phyloP scores from a whole-genome alignment of 2,113 vertebrate genomes.

The Misgurnus mizolepis region DNA sequence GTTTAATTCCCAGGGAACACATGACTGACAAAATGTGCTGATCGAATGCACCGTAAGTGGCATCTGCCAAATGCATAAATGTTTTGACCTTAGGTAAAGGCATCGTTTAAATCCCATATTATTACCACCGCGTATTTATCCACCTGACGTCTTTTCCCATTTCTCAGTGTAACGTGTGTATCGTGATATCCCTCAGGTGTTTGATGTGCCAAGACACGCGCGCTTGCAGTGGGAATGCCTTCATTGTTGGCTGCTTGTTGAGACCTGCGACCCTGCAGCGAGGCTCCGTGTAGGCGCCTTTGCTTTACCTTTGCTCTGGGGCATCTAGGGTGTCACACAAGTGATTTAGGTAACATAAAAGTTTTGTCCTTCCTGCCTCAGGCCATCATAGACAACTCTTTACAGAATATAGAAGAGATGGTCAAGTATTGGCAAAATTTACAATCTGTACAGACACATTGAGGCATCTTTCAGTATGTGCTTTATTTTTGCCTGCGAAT shows the following conservation, averaged over 20 bases:
- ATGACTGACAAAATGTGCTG: too few species aligned
- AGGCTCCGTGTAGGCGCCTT: conserved; percentile 44
- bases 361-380: conserved; percentile 2
- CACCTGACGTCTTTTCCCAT: neutral
- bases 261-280: conserved; percentile 58
- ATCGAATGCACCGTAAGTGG: too few species aligned
- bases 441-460: conserved; percentile 16
- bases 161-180: conserved; percentile 26
- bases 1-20: too few species aligned
- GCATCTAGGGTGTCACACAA: conserved; percentile 43
- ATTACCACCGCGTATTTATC: neutral
- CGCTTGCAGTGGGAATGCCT: conserved; percentile 52
- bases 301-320: conserved; percentile 42
- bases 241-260: conserved; percentile 58
- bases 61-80: too few species aligned
- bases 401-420: conserved; percentile 13
- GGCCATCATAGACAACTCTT: conserved; percentile 1
- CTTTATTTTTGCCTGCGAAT: conserved; percentile 23
- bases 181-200: conserved; percentile 56
- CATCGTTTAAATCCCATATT: too few species aligned
- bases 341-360: conserved; percentile 23
- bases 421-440: neutral
- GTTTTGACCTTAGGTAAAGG: too few species aligned
- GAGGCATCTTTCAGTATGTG: too few species aligned
- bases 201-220: conserved; percentile 58